Conservation (phyloP, 2,797 vertebrate genomes). For the Neosilurus hyrtlii region DNA sequence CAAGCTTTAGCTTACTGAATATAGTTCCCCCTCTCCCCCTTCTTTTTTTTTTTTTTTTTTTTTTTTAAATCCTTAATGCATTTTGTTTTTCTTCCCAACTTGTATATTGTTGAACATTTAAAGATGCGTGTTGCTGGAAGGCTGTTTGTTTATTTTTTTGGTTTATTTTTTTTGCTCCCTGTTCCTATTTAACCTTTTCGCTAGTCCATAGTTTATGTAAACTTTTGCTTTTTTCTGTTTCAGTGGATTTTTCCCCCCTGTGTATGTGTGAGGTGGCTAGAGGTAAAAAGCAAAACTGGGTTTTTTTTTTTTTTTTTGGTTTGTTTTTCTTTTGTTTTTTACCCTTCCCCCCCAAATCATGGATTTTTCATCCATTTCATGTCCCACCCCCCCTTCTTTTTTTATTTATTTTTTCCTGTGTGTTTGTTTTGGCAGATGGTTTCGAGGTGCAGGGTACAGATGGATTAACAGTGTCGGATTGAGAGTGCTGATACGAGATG, state of each 20-base stretch:
- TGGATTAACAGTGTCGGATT: conserved; percentile 43
- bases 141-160: conserved; percentile 34
- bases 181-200: conserved; percentile 29
- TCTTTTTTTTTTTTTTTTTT: no score
- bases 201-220: conserved; percentile 52
- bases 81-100: conserved; percentile 28
- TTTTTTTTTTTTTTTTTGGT: conserved; percentile 25
- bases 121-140: conserved; percentile 44
- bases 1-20: conserved; percentile 33
- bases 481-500: conserved; percentile 2
- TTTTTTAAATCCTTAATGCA: conserved; percentile 10
- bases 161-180: not conserved
- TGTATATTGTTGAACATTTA: conserved; percentile 54
- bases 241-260: not conserved
- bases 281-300: conserved; percentile 34
- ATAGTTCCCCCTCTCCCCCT: no score
- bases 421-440: conserved; percentile 11
- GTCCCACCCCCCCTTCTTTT: no score
- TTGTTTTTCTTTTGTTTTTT: no score
- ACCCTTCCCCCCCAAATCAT: no score
- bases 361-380: no score
- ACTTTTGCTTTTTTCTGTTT: conserved; percentile 39
- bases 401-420: not conserved
- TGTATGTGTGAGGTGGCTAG: conserved; percentile 47
- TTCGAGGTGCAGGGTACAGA: conserved; percentile 47